Base-by-base conservation (phyloP, 2,797 vertebrate genomes). In the Cichlasoma orientale region DNA sequence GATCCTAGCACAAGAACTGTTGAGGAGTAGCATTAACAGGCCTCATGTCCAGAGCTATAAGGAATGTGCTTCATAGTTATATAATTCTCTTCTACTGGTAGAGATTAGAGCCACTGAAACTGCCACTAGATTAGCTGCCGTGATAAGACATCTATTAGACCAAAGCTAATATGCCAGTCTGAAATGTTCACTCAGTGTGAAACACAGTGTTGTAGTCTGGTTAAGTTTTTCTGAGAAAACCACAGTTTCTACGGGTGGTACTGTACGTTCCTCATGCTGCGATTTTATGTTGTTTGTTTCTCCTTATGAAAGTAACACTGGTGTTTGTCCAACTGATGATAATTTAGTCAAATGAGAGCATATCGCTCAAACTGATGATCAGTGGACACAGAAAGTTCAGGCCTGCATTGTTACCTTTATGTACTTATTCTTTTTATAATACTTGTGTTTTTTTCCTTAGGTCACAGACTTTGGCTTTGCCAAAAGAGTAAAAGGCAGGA, bases 391-490 rank as follows among this genome's bases (percentile, higher is more conserved):
- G 47, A 50, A 50, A 19, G 7, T 19, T 19, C 25, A n/a, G 25
- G 12, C 10, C 61, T 50, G 23, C 61, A 47, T 66, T 14, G 16
- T 68, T 1, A 44, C 2, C 1, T 68, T 50, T 0, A 47, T 44
- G 25, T n/a, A 50, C 41, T 47, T 47, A 47, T 44, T 53, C 29
- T 47, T 75, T 33, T 76, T 56, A 59, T 77, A 5, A 54, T 16
- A 4, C 5, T 70, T 5, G 13, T 72, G 16, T 78, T 79, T 68
- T 83, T 25, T 77, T 25, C 53, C 55, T 86, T 85, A 99, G 98
- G 98, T 99, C 90, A 99, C 98, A 93, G 98, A 99, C 92, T 99
- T 99, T 47, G 98, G 98, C 59, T 99, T 99, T 94, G 98, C 98
- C 92, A 99, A 99, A 95, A 97, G 97, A 96, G 98, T 99, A 94